phyloP scores from a whole-genome alignment of 2,797 vertebrate genomes.

The Coccyzus lansbergi region DNA sequence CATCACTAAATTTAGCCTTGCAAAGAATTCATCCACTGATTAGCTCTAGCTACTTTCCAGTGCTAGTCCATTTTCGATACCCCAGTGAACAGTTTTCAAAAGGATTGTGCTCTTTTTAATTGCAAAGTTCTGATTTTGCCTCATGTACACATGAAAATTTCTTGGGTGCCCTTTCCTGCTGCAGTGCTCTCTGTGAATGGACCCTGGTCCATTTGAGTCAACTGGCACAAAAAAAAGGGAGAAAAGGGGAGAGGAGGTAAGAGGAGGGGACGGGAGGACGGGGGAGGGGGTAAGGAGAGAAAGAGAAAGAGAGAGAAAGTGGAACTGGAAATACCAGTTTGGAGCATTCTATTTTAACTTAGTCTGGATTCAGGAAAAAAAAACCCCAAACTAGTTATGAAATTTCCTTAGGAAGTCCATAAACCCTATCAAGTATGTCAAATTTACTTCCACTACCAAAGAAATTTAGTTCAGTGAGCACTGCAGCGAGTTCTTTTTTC shows the following conservation, averaged over 20 bases:
- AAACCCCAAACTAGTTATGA: not conserved
- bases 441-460: not conserved
- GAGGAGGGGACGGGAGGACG: too few relatives aligned
- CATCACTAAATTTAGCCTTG: not conserved
- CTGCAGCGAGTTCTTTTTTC: not conserved
- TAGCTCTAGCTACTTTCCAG: not conserved
- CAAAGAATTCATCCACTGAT: not conserved
- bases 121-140: not conserved
- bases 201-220: not conserved
- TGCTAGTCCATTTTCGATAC: not conserved
- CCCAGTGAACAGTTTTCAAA: not conserved
- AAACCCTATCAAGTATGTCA: not conserved
- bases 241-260: too few relatives aligned
- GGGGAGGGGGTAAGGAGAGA: too few relatives aligned
- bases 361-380: not conserved
- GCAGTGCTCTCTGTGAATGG: not conserved
- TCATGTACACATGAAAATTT: not conserved
- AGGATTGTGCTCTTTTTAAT: not conserved
- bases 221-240: not conserved
- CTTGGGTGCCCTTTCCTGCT: not conserved
- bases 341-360: not conserved
- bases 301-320: not conserved
- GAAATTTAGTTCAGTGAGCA: not conserved
- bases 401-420: not conserved
- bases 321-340: not conserved